A percentile compares a stretch with the other conserved stretches of the same genome.
phyloP scores from a whole-genome alignment of 2,888 invertebrate species.

The Parnassius apollo region DNA sequence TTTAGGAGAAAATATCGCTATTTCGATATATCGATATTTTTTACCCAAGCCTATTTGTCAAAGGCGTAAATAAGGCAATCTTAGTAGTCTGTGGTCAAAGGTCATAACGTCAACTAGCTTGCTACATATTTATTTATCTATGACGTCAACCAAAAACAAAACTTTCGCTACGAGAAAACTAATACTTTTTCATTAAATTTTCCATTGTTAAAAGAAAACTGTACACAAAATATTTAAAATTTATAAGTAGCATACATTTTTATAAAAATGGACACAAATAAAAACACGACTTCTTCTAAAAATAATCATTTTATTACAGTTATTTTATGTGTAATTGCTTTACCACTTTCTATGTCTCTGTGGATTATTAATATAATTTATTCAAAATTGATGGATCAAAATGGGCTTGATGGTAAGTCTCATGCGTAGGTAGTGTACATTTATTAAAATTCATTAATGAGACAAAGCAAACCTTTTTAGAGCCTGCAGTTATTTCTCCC shows the following conservation, averaged over 20 bases:
- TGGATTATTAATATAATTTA: slow-evolving; percentile 88
- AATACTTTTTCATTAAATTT: background rate
- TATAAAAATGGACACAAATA: slow-evolving; percentile 26
- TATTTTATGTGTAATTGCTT: slow-evolving; percentile 83
- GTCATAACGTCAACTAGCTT: no score
- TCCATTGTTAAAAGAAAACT: no score
- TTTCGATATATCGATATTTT: no score
- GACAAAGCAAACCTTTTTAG: slow-evolving; percentile 57
- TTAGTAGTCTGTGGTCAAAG: no score
- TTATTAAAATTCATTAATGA: background rate
- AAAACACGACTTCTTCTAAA: slow-evolving; percentile 39
- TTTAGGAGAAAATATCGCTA: no score
- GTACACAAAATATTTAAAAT: no score
- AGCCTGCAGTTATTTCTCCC: slow-evolving; percentile 82
- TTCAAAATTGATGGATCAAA: slow-evolving; percentile 76
- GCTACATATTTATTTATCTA: no score
- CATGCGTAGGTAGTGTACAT: background rate
- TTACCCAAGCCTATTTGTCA: no score
- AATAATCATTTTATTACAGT: slow-evolving; percentile 79
- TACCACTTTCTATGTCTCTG: slow-evolving; percentile 88
- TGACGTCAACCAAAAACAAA: no score
- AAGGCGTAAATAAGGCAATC: no score
- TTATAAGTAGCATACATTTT: no score
- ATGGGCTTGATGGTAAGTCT: slow-evolving; percentile 77
- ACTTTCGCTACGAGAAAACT: background rate